phyloP scores from a whole-genome alignment of 2,797 vertebrate genomes.

The Miichthys miiuy region DNA sequence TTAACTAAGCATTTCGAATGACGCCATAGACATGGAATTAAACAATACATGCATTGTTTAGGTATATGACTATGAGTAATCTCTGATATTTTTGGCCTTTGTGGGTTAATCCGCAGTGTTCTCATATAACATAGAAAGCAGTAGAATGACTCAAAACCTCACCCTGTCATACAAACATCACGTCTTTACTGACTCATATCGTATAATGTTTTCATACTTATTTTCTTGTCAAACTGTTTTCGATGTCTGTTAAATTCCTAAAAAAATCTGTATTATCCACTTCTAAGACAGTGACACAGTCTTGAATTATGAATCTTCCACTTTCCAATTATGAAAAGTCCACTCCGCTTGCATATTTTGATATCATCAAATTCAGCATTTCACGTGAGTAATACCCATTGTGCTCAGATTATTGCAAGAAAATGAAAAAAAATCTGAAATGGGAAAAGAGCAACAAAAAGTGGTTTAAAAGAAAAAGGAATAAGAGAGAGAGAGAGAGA shows the following conservation, averaged over 20 bases:
- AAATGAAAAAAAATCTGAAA: slow-evolving; percentile 13
- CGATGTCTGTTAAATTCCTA: not conserved
- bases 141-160: slow-evolving; percentile 41
- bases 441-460: slow-evolving; percentile 20
- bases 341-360: not conserved
- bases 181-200: slow-evolving; percentile 30
- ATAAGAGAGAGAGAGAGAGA: not conserved
- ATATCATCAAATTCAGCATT: not conserved
- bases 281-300: not conserved
- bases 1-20: slow-evolving; percentile 2
- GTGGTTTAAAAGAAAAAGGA: slow-evolving; percentile 25
- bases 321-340: not conserved
- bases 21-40: not conserved
- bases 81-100: slow-evolving; percentile 26
- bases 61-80: slow-evolving; percentile 19
- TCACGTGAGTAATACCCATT: not conserved
- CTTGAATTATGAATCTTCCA: not conserved
- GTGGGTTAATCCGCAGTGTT: slow-evolving; percentile 21
- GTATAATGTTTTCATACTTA: not conserved
- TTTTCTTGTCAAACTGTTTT: slow-evolving; percentile 5
- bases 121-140: slow-evolving; percentile 41
- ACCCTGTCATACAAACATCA: slow-evolving; percentile 18
- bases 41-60: slow-evolving; percentile 29
- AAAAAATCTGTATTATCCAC: not conserved
- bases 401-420: not conserved